A percentile compares a stretch with the other conserved stretches of the same genome.
These are phyloP conservation scores for Oxycera nigricornis DNA, from an alignment of 2,888 invertebrate species.

Conservation along the genomic window DNA sequence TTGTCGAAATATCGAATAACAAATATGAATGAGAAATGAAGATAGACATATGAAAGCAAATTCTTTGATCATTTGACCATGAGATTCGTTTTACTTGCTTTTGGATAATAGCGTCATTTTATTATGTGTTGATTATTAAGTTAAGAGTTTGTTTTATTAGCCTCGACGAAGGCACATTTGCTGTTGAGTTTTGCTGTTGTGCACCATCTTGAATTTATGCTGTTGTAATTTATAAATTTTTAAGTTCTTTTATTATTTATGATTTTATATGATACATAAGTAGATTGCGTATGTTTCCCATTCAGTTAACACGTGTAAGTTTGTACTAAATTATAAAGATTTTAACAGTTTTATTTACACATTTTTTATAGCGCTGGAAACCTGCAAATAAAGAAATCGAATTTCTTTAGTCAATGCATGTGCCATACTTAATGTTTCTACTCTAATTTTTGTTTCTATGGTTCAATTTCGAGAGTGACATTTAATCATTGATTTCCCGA, in stretches of 20 bases:
- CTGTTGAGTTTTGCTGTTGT: neutral
- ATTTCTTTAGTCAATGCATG: slow-evolving; percentile 24
- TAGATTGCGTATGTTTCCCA: neutral
- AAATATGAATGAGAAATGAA: neutral
- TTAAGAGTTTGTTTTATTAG: neutral
- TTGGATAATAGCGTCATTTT: neutral
- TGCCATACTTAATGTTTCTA: slow-evolving; percentile 14
- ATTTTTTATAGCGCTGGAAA: slow-evolving; percentile 46
- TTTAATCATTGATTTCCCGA: no score
- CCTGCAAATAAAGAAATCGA: slow-evolving; percentile 47
- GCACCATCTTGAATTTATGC: neutral
- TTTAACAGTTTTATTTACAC: slow-evolving; percentile 13
- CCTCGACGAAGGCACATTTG: slow-evolving; percentile 11
- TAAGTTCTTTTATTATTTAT: neutral
- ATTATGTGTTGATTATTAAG: neutral
- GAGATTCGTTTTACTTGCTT: neutral
- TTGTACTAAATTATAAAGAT: slow-evolving; percentile 25
- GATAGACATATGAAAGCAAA: neutral
- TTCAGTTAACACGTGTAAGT: slow-evolving; percentile 5
- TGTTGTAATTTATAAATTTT: slow-evolving; percentile 5
- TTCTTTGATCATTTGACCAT: neutral
- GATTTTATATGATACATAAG: no score
- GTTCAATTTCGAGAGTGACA: neutral
- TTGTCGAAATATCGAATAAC: neutral
- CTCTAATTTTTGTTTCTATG: neutral